Evolutionary conservation across 1,140 invertebrate species (phyloP), one percentile per base, ranked within the genome.

Genomic region (Dendrolimus kikuchii): DNA sequence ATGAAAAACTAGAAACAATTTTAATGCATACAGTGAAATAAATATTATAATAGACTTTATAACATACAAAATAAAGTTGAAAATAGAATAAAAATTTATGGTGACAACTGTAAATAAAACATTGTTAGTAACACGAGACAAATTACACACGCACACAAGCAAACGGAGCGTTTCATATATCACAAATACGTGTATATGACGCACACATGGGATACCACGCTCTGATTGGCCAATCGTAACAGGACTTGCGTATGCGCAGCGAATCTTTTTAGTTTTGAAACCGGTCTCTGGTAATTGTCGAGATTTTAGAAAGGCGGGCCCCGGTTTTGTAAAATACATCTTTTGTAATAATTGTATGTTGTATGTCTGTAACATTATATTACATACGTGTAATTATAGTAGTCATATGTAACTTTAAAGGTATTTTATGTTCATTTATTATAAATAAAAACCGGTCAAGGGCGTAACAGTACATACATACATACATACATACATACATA

Each of bases 231-330:
- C 23, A 23, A 49, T 55, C 43, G 43, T 7, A 23, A 40, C 23
- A 23, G 23, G 23, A 23, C 23, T 23, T 58, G 60, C 70, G 53
- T 70, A 65, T 62, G 68, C 74, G 57, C 80, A 80, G 51, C 58
- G 58, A 59, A 77, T 77, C 77, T 76, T 60, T 46, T 44, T 38
- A 59, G 60, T 69, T 74, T 81, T 80, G 71, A 71, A 78, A 76
- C 76, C 39, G 57, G 73, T 71, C 71, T 57, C 53, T 53, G 57
- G 48, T 80, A 78, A 77, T 75, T 68, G 72, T 71, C 37, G 68
- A 79, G 77, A 79, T 81, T 81, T 79, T 84, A 82, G 79, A 82
- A 84, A 84, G 79, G 81, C 69, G 66, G 70, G 68, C 57, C 59
- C 23, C 23, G 23, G 49, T 45, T 62, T 64, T 64, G 51, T 46